Base-by-base conservation (phyloP, 2,113 vertebrate species). In the Zosterops lateralis region DNA sequence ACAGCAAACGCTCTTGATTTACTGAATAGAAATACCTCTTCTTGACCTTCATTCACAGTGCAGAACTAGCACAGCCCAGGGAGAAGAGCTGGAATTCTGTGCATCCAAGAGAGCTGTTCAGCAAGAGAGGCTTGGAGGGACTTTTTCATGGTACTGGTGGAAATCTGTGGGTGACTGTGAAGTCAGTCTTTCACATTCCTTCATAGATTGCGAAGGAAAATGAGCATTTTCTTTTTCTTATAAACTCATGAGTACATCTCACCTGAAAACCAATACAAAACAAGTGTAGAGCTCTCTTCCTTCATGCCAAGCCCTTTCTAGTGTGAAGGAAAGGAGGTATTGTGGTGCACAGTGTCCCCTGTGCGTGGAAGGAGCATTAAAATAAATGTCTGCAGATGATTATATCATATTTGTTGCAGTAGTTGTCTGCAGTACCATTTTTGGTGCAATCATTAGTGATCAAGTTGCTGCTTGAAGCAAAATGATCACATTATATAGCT, bases 401-500 rank as follows among this genome's bases (percentile, higher is more conserved):
- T 65, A 68, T 91, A 83, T 26, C 24, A 38, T 32, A 53, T 72
- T 65, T 58, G 26, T 85, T 77, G 51, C 42, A 65, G 19, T 31
- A 28, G 17, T 28, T 28, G 22, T n/a, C 34, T 88, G 84, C 38
- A 44, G 64, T 44, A 24, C 17, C 13, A 8, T 38, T 78, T 82
- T 71, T 84, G 51, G 20, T 87, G 65, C 57, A 89, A 51, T 78
- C 21, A 42, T 56, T 78, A 84, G 20, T 12, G 42, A 91, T 57
- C 17, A 32, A 78, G 54, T n/a, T 84, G 73, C 68, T 91, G 44
- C 48, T 77, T 90, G 75, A 87, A 87, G 54, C n/a, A 94, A 80
- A 83, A 80, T 13, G 12, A 50, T 87, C 44, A 67, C 19, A 1
- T 67, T 31, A 57, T n/a, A 28, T 36, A 88, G 28, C 22, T 53